Base-by-base conservation (phyloP, 2,888 invertebrate genomes). In the Lycophotia porphyrea region DNA sequence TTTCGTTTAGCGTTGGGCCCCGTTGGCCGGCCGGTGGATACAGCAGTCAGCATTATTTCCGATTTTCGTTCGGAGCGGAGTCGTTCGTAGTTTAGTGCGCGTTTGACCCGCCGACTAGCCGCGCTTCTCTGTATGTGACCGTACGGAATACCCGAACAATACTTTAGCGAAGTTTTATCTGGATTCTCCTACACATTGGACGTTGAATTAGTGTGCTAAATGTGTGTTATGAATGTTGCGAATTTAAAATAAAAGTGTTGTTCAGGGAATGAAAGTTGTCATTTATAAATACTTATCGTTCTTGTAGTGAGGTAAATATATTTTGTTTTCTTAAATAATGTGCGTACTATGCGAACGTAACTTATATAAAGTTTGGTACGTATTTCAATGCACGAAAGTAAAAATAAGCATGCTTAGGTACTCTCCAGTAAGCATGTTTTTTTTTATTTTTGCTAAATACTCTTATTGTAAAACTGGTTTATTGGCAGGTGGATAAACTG, bases 31-130 rank as follows among this genome's bases (percentile, higher is more conserved):
- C 65, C 60, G 65, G 36, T 72, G 61, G 66, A 34, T 83, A 72
- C 47, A 52, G 68, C 47, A 52, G 64, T 58, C 81, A 74, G 65
- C 73, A 86, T 86, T 86, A 86, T 85, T 76, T 76, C 76, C 67
- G 77, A 80, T 77, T 83, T 84, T 85, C 81, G 78, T 80, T 74
- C 72, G 67, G 75, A 75, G 42, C 63, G 21, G 64, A 60, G 65
- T 71, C 77, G 76, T 73, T 76, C 75, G 78, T 82, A 84, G 82
- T 86, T 86, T 86, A 87, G 87, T 86, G 67, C 80, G 85, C 78
- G 87, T 82, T 82, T 80, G 84, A 78, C 84, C 76, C 75, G 86
- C 79, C 63, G 52, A 74, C 78, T 67, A 75, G 80, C 66, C 76
- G 85, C 80, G 82, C 84, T 77, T 65, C 27, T 39, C 52, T 67